Evolutionary conservation across 1,140 invertebrate species (phyloP), one percentile per base, ranked within the genome.

Genomic region (Drosophila melanica): DNA sequence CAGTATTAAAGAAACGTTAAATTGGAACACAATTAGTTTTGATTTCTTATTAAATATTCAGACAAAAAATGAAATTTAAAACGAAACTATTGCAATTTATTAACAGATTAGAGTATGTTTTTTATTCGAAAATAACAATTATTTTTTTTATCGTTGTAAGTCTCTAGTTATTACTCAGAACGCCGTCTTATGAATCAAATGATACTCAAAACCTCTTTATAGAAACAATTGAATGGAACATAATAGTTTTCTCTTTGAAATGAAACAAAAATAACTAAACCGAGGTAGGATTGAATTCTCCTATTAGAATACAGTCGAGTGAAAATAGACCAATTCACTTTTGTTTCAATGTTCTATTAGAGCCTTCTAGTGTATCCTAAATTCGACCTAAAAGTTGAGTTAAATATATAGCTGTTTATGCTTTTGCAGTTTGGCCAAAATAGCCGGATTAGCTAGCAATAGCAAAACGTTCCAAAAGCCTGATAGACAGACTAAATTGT

Each of bases 371-470:
- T 20, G 68, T 39, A 65, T 37, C 18, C n/a, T 5, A 4, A 14
- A 14, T 41, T 71, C 68, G 62, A 35, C 44, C n/a, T 33, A 37
- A 33, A 10, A 18, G 10, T 6, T 6, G 9, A 9, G 3, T n/a
- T 16, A 5, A n/a, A 14, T 53, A 0, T 14, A 60, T 39, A 48
- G 30, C 68, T 53, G 45, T 75, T 48, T 60, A 69, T 72, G 55
- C 48, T 78, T 72, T 75, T 75, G 55, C 45, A 33, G 63, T 58
- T 70, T 59, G 50, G 20, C 59, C 57, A 48, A 79, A 87, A 87
- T 51, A 76, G 58, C 63, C 60, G 79, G 82, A 87, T 86, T 86
- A 86, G 75, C 58, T 54, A 41, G 64, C 65, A 77, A 71, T 70
- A 65, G 67, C 64, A 73, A 69, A 69, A 68, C 73, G 79, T 70